These are phyloP conservation scores for Pogonomyrmex barbatus DNA, from an alignment of 1,140 invertebrate species.

Conservation along the genomic window DNA sequence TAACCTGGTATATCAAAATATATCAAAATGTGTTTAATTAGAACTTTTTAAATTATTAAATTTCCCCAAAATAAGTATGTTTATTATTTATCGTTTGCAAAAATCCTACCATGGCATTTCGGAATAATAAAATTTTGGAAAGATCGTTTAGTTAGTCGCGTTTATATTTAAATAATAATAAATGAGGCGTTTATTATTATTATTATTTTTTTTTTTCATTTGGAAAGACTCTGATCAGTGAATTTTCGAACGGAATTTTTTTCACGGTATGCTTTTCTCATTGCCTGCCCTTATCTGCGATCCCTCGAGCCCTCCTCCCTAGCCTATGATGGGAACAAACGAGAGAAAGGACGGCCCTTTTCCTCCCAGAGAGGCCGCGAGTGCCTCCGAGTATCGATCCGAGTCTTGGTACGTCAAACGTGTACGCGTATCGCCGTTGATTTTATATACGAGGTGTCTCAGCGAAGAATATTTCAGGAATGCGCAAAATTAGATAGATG, in stretches of 20 bases:
- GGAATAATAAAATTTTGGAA: not conserved
- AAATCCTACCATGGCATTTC: not conserved
- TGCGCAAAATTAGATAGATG: constrained; percentile 24
- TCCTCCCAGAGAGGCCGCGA: constrained; percentile 24
- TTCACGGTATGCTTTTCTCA: constrained; percentile 22
- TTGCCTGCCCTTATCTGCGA: constrained; percentile 43
- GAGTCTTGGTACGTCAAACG: constrained; percentile 51
- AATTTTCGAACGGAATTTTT: constrained; percentile 42
- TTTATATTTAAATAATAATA: constrained; percentile 19
- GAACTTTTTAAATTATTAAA: not conserved
- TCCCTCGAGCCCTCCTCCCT: constrained; percentile 25
- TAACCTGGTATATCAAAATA: not conserved
- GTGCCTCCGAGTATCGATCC: constrained; percentile 52
- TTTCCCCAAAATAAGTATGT: not conserved
- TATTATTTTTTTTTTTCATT: not conserved
- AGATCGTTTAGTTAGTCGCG: not conserved
- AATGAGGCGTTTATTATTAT: not conserved
- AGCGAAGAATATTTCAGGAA: constrained; percentile 42
- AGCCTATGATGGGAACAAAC: constrained; percentile 29
- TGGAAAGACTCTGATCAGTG: not conserved
- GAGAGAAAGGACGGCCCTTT: constrained; percentile 47
- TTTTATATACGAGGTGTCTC: constrained; percentile 50
- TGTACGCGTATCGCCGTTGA: constrained; percentile 50
- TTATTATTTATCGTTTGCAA: not conserved
- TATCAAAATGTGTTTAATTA: not conserved